Percentiles rank a stretch among this genome's conserved stretches.
Conservation (phyloP, 2,113 vertebrate genomes). For the Monarcha castaneiventris region DNA sequence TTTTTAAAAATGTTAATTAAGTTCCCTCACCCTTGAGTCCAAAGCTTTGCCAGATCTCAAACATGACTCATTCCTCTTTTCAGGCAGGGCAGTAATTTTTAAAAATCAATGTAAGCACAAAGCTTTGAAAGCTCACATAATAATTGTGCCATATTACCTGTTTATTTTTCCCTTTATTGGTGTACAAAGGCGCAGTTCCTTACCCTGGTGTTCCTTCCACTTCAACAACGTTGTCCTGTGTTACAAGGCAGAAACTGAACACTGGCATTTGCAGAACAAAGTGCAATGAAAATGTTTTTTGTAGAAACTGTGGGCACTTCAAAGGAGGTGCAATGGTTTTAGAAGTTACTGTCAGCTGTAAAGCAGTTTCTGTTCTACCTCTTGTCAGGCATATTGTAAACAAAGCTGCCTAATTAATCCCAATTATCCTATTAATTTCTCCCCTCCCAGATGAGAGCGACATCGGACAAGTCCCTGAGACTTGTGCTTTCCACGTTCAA, state of each 20-base stretch:
- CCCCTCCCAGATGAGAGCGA: constrained; percentile 81
- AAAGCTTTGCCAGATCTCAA: background rate
- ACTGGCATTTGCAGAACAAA: background rate
- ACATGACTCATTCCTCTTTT: background rate
- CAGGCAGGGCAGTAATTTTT: background rate
- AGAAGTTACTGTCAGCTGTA: background rate
- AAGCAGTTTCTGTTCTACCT: background rate
- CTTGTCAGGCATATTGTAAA: background rate
- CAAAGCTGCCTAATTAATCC: background rate
- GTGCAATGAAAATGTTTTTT: background rate
- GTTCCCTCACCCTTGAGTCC: background rate
- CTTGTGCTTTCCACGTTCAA: constrained; percentile 91
- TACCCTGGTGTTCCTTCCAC: background rate
- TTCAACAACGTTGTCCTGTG: accelerated
- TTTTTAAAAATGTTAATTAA: background rate
- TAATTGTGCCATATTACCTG: background rate
- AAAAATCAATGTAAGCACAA: background rate
- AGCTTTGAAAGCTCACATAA: background rate
- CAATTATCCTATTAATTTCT: background rate
- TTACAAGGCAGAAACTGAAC: background rate
- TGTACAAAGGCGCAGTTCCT: background rate
- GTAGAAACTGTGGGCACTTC: background rate
- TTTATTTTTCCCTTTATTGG: background rate
- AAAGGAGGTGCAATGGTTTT: accelerated
- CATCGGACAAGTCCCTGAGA: constrained; percentile 88